These are phyloP conservation scores for Rattus rattus DNA, from an alignment of 2,113 vertebrate species.

Conservation along the genomic window DNA sequence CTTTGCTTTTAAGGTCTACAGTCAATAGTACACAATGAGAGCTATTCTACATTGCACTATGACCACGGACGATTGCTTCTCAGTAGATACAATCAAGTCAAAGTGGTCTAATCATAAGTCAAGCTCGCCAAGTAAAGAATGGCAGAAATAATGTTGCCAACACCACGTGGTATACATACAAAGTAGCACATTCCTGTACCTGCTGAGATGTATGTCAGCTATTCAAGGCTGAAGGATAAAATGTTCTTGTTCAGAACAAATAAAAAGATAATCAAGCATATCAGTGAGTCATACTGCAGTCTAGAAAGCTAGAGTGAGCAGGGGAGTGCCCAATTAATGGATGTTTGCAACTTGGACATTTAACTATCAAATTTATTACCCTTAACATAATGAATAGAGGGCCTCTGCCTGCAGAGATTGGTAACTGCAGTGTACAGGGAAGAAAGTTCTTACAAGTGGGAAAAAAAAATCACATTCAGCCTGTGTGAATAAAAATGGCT, in stretches of 20 bases:
- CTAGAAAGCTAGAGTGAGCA: background rate
- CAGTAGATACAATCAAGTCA: background rate
- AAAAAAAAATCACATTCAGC: background rate
- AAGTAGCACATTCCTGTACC: background rate
- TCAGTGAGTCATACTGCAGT: background rate
- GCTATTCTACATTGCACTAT: background rate
- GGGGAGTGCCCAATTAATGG: background rate
- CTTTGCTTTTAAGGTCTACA: background rate
- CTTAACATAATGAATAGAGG: background rate
- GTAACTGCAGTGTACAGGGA: background rate
- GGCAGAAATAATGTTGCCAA: background rate
- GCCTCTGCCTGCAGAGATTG: background rate
- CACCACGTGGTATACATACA: background rate
- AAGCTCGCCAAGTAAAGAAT: conserved; percentile 4
- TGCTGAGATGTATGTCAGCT: background rate
- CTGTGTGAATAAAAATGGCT: background rate
- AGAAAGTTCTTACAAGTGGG: background rate
- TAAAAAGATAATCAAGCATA: background rate
- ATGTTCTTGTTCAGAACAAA: background rate
- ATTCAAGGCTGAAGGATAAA: background rate
- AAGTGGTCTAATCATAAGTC: background rate
- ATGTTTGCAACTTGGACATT: background rate
- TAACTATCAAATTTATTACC: background rate
- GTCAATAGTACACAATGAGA: background rate
- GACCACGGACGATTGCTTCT: background rate